Conservation (phyloP, 2,113 vertebrate genomes). For the Anser brachyrhynchus region DNA sequence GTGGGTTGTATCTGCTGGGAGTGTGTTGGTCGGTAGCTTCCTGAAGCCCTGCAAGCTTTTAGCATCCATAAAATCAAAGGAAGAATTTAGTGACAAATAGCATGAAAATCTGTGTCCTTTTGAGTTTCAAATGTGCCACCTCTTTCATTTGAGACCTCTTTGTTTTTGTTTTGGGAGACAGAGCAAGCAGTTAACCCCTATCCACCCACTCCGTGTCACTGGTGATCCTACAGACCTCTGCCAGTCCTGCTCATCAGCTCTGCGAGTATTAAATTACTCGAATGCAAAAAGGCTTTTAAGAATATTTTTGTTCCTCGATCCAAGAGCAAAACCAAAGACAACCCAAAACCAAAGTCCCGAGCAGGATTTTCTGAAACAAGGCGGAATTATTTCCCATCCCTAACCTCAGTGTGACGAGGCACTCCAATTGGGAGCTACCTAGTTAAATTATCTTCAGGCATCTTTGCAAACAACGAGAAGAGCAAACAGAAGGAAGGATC, state of each 20-base stretch:
- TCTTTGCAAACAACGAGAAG: background rate
- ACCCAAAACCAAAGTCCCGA: background rate
- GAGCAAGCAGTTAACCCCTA: background rate
- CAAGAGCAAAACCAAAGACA: background rate
- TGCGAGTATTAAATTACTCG: background rate
- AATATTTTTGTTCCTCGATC: background rate
- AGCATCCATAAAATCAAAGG: background rate
- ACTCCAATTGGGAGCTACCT: background rate
- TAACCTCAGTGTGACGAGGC: background rate
- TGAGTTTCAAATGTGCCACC: background rate
- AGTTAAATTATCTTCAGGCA: background rate
- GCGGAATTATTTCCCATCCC: background rate
- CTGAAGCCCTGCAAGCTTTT: background rate
- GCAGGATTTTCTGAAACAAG: background rate
- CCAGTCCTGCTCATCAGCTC: background rate
- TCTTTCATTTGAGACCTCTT: background rate
- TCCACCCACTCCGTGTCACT: background rate
- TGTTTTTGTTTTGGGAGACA: background rate
- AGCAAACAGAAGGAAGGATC: background rate
- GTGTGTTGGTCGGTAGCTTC: background rate
- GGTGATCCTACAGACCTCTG: background rate
- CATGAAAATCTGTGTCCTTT: background rate
- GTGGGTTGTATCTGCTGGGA: background rate
- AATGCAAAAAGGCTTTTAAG: background rate
- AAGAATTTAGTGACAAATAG: background rate